Percentiles rank a stretch among this genome's conserved stretches.
phyloP scores from a whole-genome alignment of 2,797 vertebrate species.

The Liasis olivaceus region DNA sequence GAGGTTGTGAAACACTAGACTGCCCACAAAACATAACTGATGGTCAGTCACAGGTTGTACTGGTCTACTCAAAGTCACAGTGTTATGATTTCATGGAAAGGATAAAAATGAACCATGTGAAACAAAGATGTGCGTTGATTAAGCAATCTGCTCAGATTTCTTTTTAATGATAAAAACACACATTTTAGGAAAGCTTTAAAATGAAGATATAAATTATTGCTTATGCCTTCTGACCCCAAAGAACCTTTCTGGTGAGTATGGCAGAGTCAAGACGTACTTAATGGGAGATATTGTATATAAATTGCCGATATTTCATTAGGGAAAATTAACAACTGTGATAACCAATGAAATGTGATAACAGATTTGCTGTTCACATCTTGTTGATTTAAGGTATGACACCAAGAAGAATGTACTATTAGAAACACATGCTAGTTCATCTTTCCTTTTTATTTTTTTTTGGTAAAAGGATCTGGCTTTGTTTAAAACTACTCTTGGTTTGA shows the following conservation, averaged over 20 bases:
- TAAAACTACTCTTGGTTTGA: conserved; percentile 73
- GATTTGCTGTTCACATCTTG: conserved; percentile 70
- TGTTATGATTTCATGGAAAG: neutral
- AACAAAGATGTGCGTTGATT: conserved; percentile 1
- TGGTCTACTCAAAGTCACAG: neutral
- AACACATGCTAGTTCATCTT: conserved; percentile 71
- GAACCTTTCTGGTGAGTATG: conserved; percentile 28
- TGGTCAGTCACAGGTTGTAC: neutral
- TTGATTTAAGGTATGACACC: conserved; percentile 72
- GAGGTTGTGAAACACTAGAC: neutral
- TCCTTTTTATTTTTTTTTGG: neutral
- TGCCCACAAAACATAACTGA: neutral
- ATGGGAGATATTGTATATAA: conserved; percentile 44
- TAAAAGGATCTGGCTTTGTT: conserved; percentile 76
- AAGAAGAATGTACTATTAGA: conserved; percentile 71
- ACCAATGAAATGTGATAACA: conserved; percentile 64
- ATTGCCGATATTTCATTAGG: conserved; percentile 60
- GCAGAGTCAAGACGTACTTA: conserved; percentile 19
- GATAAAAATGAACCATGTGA: neutral
- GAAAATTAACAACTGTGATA: conserved; percentile 68
- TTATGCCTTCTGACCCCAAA: conserved; percentile 3
- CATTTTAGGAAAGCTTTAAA: neutral
- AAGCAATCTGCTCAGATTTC: neutral
- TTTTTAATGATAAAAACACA: neutral
- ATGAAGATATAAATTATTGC: neutral